These are phyloP conservation scores for Myrmophylax atrothorax DNA, from an alignment of 2,113 vertebrate genomes.

Conservation along the genomic window DNA sequence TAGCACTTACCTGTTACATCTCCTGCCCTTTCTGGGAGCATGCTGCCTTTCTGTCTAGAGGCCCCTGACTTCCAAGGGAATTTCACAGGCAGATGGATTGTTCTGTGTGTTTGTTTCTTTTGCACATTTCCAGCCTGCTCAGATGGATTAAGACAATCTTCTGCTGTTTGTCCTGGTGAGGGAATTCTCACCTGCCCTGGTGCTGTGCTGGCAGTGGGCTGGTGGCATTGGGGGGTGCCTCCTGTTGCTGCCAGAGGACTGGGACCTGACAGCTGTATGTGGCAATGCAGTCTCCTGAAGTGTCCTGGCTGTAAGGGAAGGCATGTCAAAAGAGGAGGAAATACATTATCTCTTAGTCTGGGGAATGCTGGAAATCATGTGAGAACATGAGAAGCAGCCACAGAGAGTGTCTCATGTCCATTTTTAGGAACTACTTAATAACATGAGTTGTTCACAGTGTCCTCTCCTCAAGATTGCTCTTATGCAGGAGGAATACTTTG, in stretches of 20 bases:
- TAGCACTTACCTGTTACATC: neutral
- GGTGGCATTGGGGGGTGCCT: neutral
- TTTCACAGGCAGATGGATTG: neutral
- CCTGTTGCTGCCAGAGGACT: neutral
- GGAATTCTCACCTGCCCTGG: neutral
- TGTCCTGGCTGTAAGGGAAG: neutral
- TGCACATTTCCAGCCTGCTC: neutral
- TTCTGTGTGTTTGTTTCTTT: neutral
- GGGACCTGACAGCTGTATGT: neutral
- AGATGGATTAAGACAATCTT: neutral
- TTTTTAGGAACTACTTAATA: neutral
- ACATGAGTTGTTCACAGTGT: neutral
- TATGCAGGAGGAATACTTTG: neutral
- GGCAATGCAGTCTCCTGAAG: neutral
- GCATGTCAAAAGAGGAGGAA: neutral
- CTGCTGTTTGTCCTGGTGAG: neutral
- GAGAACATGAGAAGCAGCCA: neutral
- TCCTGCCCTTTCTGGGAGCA: neutral
- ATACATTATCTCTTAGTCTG: neutral
- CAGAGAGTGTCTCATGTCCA: neutral
- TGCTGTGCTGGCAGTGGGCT: accelerated
- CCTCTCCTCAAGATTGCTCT: neutral
- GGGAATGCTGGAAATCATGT: neutral
- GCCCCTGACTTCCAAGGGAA: neutral
- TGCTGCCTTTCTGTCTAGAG: neutral